Conservation (phyloP, 2,113 vertebrate species). For the Caloenas nicobarica region DNA sequence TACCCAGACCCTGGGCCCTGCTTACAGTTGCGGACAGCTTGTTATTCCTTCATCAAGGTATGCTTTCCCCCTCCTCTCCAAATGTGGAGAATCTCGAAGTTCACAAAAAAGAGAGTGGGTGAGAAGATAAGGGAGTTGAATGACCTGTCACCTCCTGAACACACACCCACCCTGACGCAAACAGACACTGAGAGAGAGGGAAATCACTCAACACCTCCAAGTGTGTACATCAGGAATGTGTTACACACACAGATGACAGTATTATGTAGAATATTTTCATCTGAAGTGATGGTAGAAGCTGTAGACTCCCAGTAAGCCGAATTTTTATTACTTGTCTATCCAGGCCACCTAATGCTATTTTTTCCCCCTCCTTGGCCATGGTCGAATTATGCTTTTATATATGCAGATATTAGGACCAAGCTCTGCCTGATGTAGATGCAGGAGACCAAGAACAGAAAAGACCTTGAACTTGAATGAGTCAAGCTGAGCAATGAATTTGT, state of each 20-base stretch:
- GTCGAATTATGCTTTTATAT: background rate
- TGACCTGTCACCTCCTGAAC: conserved; percentile 43
- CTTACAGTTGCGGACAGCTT: conserved; percentile 17
- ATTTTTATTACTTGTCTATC: background rate
- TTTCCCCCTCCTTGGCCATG: background rate
- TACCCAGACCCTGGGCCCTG: background rate
- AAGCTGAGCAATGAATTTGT: background rate
- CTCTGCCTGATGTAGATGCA: background rate
- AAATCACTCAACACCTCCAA: conserved; percentile 47
- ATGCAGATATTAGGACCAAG: background rate
- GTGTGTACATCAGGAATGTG: conserved; percentile 24
- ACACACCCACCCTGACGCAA: background rate
- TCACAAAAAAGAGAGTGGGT: conserved; percentile 33
- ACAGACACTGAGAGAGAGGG: background rate
- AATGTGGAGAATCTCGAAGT: conserved; percentile 49
- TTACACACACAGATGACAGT: conserved; percentile 5
- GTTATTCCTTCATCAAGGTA: background rate
- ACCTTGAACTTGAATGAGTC: background rate
- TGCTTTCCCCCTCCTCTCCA: conserved; percentile 22
- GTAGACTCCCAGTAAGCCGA: background rate
- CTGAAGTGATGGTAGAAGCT: background rate
- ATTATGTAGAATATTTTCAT: conserved; percentile 51
- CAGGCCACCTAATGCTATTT: background rate
- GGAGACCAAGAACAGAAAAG: background rate
- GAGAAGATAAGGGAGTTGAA: conserved; percentile 61